Evolutionary conservation across 1,140 invertebrate species (phyloP), one percentile per base, ranked within the genome.

Genomic region (Zaprionus camerounensis): DNA sequence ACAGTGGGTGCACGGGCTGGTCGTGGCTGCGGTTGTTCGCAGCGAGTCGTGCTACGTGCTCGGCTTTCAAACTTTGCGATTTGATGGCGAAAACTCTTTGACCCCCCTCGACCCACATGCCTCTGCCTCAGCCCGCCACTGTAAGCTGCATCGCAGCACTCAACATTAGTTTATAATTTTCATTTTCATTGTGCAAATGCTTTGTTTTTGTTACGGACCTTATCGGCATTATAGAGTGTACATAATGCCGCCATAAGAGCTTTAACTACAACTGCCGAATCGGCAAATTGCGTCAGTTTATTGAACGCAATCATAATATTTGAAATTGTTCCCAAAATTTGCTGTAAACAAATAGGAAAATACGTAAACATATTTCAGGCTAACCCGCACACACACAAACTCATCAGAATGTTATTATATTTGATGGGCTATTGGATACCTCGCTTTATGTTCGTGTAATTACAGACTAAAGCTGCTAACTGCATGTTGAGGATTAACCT

Each of bases 41-140:
- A 34, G 31, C 26, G 62, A 66, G 55, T 49, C 62, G 66, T 58
- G 69, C 73, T 80, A 88, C 83, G 83, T 87, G 83, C 83, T 68
- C 56, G 84, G 41, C 77, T 76, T 68, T 81, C 71, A 72, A 88
- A 83, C 81, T 83, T 87, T 87, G 83, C 80, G 83, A 83, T 87
- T 88, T 87, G 72, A 72, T 76, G 80, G 69, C 36, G 65, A 76
- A 86, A 85, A 69, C 57, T 71, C 55, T 82, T 67, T 63, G 17
- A 34, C 5, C 28, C 53, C 49, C 41, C 46, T 13, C 20, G 4
- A 9, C 17, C 6, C 9, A 20, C 46, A 3, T 17, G 1, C 17
- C 44, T 17, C 17, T 46, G n/a, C 44, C 17, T 6, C 44, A 2
- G 17, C 2, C 44, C n/a, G 36, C 36, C 36, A 13, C 26, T 3